These are phyloP conservation scores for Mesitornis unicolor DNA, from an alignment of 2,113 vertebrate genomes.

Conservation along the genomic window DNA sequence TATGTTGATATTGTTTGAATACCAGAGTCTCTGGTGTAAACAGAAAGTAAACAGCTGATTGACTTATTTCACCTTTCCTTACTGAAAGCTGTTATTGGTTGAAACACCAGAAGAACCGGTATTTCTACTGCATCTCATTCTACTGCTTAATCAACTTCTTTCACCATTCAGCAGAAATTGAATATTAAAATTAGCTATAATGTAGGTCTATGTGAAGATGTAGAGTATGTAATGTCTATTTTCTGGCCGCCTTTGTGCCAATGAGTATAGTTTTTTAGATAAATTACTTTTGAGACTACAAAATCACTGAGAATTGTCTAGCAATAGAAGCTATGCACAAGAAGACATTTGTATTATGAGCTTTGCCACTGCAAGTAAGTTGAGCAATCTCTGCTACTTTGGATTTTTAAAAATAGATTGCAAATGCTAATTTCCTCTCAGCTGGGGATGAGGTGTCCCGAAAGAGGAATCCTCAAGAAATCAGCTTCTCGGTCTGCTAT, in stretches of 20 bases:
- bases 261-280: neutral
- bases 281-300: neutral
- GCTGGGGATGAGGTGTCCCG: neutral
- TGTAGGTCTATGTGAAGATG: neutral
- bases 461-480: neutral
- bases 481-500: neutral
- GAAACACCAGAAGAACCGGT: neutral
- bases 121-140: neutral
- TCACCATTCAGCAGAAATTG: neutral
- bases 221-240: neutral
- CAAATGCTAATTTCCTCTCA: neutral
- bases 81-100: neutral
- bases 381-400: neutral
- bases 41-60: neutral
- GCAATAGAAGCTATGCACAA: neutral
- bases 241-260: neutral
- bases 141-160: neutral
- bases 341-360: neutral
- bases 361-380: neutral
- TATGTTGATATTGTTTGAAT: neutral
- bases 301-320: neutral
- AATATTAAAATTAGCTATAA: slow-evolving; percentile 18
- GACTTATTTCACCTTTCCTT: slow-evolving; percentile 31
- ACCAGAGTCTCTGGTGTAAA: neutral
- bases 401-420: neutral